Base-by-base conservation (phyloP, 2,888 invertebrate species). In the Phyto melanocephala region DNA sequence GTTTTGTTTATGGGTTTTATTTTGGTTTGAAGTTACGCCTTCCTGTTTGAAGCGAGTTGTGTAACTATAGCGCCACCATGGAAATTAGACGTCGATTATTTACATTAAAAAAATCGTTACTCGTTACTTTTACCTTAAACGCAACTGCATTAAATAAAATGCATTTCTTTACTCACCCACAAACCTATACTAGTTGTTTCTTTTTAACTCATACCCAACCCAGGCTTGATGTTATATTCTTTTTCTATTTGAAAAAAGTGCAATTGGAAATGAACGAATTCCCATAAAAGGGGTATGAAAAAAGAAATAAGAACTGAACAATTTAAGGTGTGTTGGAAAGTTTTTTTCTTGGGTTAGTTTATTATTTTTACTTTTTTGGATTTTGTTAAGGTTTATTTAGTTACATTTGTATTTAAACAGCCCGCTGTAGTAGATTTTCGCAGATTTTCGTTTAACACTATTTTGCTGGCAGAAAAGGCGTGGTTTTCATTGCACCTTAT, bases 51-150 rank as follows among this genome's bases (percentile, higher is more conserved):
- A 62, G 33, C 45, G 67, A 45, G 83, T 83, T 35, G 75, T 33
- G 68, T 50, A 81, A 85, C 80, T 37, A 10, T 58, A 85, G 86
- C 86, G 86, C 84, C 85, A 50, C 84, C 81, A 80, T 67, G 0
- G 13, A 11, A 47, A 37, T n/a, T 10, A 22, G 17, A 80, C 84
- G 83, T 45, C 40, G 17, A 74, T 63, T 70, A 42, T 47, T 40
- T 28, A 65, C 78, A 85, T 75, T 84, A 82, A 74, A 40, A 15
- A 40, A 82, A 77, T 86, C 84, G 86, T 77, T 84, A 80, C 81
- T 84, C 84, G 85, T 74, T 84, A 62, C 15, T 72, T 63, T 67
- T 28, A 1, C 2, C 0, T 0, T 24, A 11, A 20, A 52, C 15
- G 2, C 3, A 17, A 58, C n/a, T 62, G 72, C 71, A 45, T 24